Conservation (phyloP, 1,140 invertebrate species). For the Apis mellifera region DNA sequence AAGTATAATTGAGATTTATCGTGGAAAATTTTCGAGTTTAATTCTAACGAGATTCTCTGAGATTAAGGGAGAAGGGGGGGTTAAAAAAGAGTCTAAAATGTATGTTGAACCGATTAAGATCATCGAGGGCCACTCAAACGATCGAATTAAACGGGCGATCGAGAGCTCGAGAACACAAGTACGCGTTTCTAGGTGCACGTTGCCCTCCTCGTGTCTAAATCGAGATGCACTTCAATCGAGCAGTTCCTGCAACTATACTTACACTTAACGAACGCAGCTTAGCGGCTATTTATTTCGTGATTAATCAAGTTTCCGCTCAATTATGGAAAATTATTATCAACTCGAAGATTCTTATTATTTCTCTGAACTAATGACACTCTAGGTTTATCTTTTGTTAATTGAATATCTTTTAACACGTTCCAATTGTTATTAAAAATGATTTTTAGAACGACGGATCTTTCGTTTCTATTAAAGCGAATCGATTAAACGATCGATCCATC, state of each 20-base stretch:
- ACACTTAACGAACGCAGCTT: slow-evolving; percentile 12
- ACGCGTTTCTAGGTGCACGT: slow-evolving; percentile 49
- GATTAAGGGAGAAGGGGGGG: too few relatives aligned
- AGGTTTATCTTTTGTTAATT: too few relatives aligned
- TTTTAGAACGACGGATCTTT: too few relatives aligned
- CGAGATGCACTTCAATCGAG: slow-evolving; percentile 61
- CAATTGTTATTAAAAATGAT: too few relatives aligned
- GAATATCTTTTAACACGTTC: too few relatives aligned
- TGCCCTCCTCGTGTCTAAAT: slow-evolving; percentile 59
- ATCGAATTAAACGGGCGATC: slow-evolving; percentile 56
- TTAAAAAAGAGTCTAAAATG: too few relatives aligned
- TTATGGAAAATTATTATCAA: background rate
- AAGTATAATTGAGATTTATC: too few relatives aligned
- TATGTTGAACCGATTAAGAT: background rate
- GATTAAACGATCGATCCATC: too few relatives aligned
- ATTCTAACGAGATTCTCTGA: too few relatives aligned
- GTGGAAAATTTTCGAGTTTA: too few relatives aligned
- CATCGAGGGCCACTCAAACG: slow-evolving; percentile 35
- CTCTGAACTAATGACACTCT: background rate
- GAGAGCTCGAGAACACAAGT: slow-evolving; percentile 22
- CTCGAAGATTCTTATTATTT: background rate
- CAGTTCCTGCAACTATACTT: slow-evolving; percentile 18
- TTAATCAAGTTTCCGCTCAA: background rate
- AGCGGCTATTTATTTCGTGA: background rate
- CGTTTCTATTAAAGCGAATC: too few relatives aligned